Evolutionary conservation across 2,888 invertebrate genomes (phyloP).

Genomic region (Dynastes tityus): DNA sequence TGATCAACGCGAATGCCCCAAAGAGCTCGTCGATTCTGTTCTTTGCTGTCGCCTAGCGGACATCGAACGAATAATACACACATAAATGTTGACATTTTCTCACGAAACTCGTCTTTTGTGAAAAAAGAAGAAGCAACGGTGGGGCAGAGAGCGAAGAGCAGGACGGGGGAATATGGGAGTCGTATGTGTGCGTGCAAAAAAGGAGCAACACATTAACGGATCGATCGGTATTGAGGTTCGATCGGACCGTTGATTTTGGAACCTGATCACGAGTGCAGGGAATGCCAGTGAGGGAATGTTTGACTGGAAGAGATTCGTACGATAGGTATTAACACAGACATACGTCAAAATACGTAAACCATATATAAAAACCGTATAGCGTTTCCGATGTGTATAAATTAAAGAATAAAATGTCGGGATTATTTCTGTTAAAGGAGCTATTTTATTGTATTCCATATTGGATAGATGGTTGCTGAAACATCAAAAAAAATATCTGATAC

Average conservation of each 20-base stretch:
- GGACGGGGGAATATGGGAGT: neutral
- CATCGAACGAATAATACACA: conserved; percentile 43
- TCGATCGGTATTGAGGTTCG: conserved; percentile 56
- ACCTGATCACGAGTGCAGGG: conserved; percentile 59
- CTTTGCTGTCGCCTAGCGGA: conserved; percentile 23
- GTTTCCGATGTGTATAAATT: too few relatives aligned
- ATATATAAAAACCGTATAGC: neutral
- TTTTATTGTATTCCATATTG: too few relatives aligned
- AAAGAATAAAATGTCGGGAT: too few relatives aligned
- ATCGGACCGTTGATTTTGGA: conserved; percentile 58
- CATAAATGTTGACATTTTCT: conserved; percentile 52
- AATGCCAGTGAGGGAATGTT: conserved; percentile 54
- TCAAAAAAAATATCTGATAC: too few relatives aligned
- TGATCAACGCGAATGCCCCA: conserved; percentile 1
- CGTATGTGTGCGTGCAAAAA: conserved; percentile 26
- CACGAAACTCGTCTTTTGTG: conserved; percentile 52
- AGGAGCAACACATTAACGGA: conserved; percentile 31
- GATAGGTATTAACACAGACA: conserved; percentile 19
- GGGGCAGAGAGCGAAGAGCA: conserved; percentile 20
- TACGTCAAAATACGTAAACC: conserved; percentile 26
- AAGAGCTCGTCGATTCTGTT: conserved; percentile 25
- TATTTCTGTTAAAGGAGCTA: too few relatives aligned
- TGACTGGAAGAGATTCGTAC: conserved; percentile 21
- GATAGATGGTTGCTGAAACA: too few relatives aligned
- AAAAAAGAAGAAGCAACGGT: conserved; percentile 49